These are phyloP conservation scores for Beroe forskalii DNA, from an alignment of 37 sponge, comb jelly and placozoan species.

Conservation along the genomic window DNA sequence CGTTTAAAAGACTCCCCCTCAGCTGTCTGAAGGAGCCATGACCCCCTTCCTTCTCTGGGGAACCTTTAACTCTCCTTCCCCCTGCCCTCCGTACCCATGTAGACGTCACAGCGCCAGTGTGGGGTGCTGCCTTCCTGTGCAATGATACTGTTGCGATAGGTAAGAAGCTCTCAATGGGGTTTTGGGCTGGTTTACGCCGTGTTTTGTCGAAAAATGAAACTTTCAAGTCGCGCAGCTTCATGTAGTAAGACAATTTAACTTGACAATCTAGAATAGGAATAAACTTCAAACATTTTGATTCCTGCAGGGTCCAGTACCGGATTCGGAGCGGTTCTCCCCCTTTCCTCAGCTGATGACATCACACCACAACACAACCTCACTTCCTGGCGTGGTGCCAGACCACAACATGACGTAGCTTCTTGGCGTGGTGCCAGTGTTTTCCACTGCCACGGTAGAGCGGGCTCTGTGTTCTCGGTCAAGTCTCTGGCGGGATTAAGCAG, in stretches of 20 bases:
- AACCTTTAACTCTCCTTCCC: neutral
- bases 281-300: too few relatives aligned
- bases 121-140: neutral
- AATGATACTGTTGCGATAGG: neutral
- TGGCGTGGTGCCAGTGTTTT: neutral
- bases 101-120: neutral
- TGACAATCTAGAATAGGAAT: too few relatives aligned
- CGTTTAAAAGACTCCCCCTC: neutral
- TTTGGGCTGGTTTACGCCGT: too few relatives aligned
- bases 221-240: too few relatives aligned
- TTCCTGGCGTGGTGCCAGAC: neutral
- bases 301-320: constrained; percentile 8
- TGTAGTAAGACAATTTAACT: too few relatives aligned
- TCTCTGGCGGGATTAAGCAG: neutral
- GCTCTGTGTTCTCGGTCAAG: constrained; percentile 31
- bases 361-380: neutral
- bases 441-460: neutral
- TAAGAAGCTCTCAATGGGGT: too few relatives aligned
- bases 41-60: neutral
- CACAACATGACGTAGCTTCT: too few relatives aligned
- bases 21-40: neutral
- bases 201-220: too few relatives aligned
- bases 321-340: neutral
- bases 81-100: neutral
- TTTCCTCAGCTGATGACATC: neutral